phyloP scores from a whole-genome alignment of 1,140 invertebrate genomes.

The Homalodisca vitripennis region DNA sequence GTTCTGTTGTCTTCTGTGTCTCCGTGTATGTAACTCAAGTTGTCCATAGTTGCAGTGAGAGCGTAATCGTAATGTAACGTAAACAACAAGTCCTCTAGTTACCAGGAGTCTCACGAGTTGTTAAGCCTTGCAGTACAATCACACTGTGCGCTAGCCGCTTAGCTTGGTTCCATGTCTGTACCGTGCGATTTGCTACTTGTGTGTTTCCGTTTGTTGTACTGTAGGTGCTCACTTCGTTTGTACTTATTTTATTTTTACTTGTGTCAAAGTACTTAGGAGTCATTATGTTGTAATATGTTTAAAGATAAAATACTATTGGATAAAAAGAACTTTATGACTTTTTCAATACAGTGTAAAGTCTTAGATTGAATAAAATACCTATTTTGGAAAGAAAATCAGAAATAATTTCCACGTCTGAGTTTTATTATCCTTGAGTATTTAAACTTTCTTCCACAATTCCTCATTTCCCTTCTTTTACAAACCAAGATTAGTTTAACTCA shows the following conservation, averaged over 20 bases:
- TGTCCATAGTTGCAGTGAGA: conserved; percentile 3
- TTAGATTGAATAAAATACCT: conserved; percentile 29
- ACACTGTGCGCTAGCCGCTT: background rate
- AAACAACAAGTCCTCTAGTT: no score
- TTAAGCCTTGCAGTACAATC: conserved; percentile 10
- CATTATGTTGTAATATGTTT: conserved; percentile 22
- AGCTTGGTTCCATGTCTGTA: conserved; percentile 7
- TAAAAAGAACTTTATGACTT: conserved; percentile 29
- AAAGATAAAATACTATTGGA: conserved; percentile 24
- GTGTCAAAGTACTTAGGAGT: conserved; percentile 29
- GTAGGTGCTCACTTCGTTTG: conserved; percentile 23
- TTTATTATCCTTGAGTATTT: no score
- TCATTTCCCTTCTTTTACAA: no score
- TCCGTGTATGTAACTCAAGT: background rate
- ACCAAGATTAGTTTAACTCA: no score
- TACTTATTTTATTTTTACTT: conserved; percentile 24
- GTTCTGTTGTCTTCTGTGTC: background rate
- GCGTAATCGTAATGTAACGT: no score
- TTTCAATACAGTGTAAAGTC: conserved; percentile 31
- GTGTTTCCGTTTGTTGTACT: conserved; percentile 22
- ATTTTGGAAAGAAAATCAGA: conserved; percentile 30
- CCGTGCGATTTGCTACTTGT: conserved; percentile 1
- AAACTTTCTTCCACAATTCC: no score
- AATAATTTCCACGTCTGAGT: no score
- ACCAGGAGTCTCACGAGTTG: background rate